Evolutionary conservation across 2,888 invertebrate genomes (phyloP), one percentile per base, ranked within the genome.

Genomic region (Achlya flavicornis): DNA sequence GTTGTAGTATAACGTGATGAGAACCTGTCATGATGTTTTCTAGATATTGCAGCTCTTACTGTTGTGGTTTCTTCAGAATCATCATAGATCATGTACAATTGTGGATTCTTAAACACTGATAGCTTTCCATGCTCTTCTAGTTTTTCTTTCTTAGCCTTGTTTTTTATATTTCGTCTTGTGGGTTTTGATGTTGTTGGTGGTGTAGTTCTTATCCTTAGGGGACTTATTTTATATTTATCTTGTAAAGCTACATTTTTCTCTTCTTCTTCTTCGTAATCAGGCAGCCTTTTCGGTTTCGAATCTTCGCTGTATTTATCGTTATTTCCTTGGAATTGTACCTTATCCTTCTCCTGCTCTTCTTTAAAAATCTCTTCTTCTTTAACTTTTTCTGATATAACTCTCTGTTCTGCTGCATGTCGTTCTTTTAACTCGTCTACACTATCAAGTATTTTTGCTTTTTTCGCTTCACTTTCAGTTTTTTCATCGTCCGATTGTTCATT

Each of bases 341-440:
- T 81, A 62, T 87, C 86, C 67, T 84, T 83, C 67, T 88, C 87
- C 7, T 77, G 79, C 66, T 90, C 85, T 73, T 92, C 88, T 75
- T 84, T 79, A n/a, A 79, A 79, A 62, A 89, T 77, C 74, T 90
- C 90, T 71, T 93, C 92, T 76, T 90, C 90, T 74, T 89, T 91
- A 0, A 80, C 71, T 74, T 85, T 90, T 66, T 92, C 90, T 12
- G 87, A 83, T 74, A 92, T 86, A 3, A 72, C 70, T 71, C 83
- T 83, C 69, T 92, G 91, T 77, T 93, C 93, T 69, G 83, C 72
- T 14, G 84, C 87, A 65, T 93, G 93, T 19, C 91, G 82, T 65
- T 82, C 77, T 79, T 92, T 93, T 14, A 93, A 73, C 57, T 89
- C 88, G 64, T 93, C 93, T 6, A 93, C 92, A 64, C 85, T 84